These are phyloP conservation scores for Pseudomugil tenellus DNA, from an alignment of 2,797 vertebrate species.

Conservation along the genomic window DNA sequence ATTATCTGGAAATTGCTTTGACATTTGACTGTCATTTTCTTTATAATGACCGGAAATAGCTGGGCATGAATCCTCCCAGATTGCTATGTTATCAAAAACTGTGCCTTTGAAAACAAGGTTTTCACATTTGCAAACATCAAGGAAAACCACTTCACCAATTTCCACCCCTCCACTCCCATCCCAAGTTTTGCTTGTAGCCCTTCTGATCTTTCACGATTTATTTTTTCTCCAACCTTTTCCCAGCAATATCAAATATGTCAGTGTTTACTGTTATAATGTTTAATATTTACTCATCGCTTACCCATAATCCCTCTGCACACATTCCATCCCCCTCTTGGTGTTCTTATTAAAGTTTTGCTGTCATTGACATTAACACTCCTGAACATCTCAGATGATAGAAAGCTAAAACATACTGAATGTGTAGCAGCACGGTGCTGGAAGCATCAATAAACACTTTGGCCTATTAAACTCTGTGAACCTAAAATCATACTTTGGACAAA, in stretches of 20 bases:
- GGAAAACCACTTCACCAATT: slow-evolving; percentile 45
- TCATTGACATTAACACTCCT: no score
- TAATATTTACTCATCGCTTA: slow-evolving; percentile 74
- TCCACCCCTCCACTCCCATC: no score
- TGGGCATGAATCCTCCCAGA: slow-evolving; percentile 60
- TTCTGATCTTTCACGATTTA: neutral
- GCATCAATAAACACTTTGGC: slow-evolving; percentile 32
- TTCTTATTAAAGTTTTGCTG: slow-evolving; percentile 61
- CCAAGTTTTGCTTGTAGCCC: slow-evolving; percentile 26
- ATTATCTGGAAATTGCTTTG: slow-evolving; percentile 74
- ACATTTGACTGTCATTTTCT: slow-evolving; percentile 73
- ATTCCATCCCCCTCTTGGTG: slow-evolving; percentile 54
- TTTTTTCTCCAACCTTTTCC: neutral
- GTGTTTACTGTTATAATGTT: slow-evolving; percentile 73
- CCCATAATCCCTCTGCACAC: slow-evolving; percentile 72
- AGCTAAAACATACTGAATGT: slow-evolving; percentile 47
- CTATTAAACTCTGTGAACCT: slow-evolving; percentile 1
- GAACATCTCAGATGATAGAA: slow-evolving; percentile 55
- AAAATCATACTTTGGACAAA: slow-evolving; percentile 2
- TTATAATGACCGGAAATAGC: slow-evolving; percentile 74
- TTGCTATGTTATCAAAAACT: slow-evolving; percentile 68
- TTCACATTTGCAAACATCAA: slow-evolving; percentile 64
- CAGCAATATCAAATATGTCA: slow-evolving; percentile 42
- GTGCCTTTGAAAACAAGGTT: slow-evolving; percentile 44
- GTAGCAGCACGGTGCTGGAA: neutral